Evolutionary conservation across 2,797 vertebrate species (phyloP).

Genomic region (Manis javanica): DNA sequence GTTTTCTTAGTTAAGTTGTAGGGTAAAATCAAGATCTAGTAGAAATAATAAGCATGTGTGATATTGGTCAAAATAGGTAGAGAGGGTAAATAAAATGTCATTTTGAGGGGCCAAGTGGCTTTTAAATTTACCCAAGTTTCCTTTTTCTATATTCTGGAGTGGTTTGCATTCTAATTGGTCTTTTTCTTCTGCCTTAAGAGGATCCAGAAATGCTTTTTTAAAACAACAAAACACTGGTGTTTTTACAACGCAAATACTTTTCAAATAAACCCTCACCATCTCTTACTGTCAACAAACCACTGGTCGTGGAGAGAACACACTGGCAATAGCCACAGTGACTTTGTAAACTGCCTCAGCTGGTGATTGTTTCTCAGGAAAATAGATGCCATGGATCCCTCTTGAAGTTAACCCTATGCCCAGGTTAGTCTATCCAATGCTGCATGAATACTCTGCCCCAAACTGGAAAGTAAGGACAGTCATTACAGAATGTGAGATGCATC

Average conservation of each 20-base stretch:
- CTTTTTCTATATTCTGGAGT: conserved; percentile 12
- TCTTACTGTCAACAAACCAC: conserved; percentile 56
- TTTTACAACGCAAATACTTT: conserved; percentile 59
- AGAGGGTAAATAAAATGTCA: not conserved
- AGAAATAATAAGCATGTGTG: not conserved
- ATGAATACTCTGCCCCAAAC: not conserved
- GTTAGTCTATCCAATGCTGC: accelerated
- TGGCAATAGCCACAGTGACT: not conserved
- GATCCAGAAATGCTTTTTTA: conserved; percentile 72
- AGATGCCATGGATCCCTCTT: not conserved
- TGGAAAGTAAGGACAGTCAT: not conserved
- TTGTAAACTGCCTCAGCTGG: not conserved
- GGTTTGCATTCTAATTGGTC: not conserved
- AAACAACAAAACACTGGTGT: conserved; percentile 57
- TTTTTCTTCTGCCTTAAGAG: conserved; percentile 69
- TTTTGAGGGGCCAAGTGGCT: not conserved
- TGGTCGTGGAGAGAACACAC: not conserved
- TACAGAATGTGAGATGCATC: not conserved
- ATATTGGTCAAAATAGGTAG: not conserved
- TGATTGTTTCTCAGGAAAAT: not conserved
- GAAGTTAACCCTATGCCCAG: not conserved
- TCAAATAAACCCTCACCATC: conserved; percentile 68
- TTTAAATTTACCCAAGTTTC: not conserved
- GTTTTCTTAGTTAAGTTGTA: conserved; percentile 26
- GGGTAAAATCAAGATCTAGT: not conserved